phyloP scores from a whole-genome alignment of 2,888 invertebrate species.

The Diloba caeruleocephala region DNA sequence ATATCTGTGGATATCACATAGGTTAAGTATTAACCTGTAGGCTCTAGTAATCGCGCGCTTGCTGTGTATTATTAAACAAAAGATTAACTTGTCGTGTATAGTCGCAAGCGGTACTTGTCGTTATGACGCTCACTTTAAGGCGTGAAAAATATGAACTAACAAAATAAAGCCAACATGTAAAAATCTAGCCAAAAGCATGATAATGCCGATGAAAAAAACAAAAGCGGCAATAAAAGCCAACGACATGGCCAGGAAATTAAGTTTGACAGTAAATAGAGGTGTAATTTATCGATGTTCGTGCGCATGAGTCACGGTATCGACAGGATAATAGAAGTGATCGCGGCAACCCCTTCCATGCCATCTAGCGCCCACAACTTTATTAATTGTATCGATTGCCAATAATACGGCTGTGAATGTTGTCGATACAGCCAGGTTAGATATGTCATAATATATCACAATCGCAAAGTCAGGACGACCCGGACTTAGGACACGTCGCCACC shows the following conservation, averaged over 20 bases:
- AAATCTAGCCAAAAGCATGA: constrained; percentile 22
- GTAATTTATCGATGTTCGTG: constrained; percentile 88
- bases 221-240: constrained; percentile 69
- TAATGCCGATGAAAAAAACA: constrained; percentile 51
- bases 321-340: constrained; percentile 82
- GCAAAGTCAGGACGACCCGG: no score
- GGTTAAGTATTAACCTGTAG: no score
- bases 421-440: constrained; percentile 11
- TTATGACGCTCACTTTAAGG: no score
- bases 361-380: constrained; percentile 73
- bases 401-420: constrained; percentile 48
- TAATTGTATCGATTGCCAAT: constrained; percentile 68
- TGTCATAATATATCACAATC: no score
- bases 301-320: constrained; percentile 85
- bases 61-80: no score
- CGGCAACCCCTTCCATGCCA: constrained; percentile 65
- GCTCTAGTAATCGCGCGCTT: no score
- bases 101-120: no score
- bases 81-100: no score
- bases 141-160: not conserved
- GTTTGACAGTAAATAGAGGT: constrained; percentile 87
- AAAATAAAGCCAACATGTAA: not conserved
- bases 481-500: no score
- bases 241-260: constrained; percentile 86
- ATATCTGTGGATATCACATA: no score